A percentile compares a stretch with the other conserved stretches of the same genome.
Evolutionary conservation across 2,888 invertebrate species (phyloP).

Genomic region (Pandemis corylana): DNA sequence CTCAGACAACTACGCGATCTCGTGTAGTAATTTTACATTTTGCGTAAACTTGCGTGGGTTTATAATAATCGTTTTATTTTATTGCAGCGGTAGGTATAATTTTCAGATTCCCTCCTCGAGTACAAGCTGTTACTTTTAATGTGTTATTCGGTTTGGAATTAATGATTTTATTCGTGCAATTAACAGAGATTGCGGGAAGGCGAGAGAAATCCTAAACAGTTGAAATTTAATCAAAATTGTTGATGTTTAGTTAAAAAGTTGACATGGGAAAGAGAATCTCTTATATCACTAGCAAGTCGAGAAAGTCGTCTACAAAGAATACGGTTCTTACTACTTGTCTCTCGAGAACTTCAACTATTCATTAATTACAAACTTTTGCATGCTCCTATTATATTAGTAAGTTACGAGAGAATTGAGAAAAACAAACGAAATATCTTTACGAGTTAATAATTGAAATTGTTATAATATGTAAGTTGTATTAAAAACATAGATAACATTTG

Average conservation of each 20-base stretch:
- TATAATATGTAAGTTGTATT: no score
- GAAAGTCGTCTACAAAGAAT: no score
- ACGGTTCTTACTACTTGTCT: no score
- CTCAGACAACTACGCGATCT: neutral
- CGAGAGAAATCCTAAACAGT: constrained; percentile 51
- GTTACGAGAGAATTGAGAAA: no score
- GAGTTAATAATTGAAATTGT: neutral
- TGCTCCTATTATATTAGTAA: no score
- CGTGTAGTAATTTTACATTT: constrained; percentile 1
- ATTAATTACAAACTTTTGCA: no score
- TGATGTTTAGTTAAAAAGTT: constrained; percentile 45
- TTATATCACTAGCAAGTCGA: neutral
- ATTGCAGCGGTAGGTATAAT: constrained; percentile 46
- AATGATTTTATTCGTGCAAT: constrained; percentile 82
- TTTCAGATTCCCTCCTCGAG: constrained; percentile 50
- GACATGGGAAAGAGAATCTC: neutral
- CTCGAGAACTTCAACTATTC: no score
- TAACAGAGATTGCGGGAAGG: constrained; percentile 69
- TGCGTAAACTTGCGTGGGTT: constrained; percentile 22
- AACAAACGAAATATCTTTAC: no score
- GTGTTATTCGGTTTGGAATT: constrained; percentile 81
- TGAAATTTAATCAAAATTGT: constrained; percentile 67
- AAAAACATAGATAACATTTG: no score
- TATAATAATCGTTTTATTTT: constrained; percentile 39
- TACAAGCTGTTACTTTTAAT: constrained; percentile 84